These are phyloP conservation scores for Pomacea maculata DNA, from an alignment of 1,140 invertebrate genomes.

Conservation along the genomic window DNA sequence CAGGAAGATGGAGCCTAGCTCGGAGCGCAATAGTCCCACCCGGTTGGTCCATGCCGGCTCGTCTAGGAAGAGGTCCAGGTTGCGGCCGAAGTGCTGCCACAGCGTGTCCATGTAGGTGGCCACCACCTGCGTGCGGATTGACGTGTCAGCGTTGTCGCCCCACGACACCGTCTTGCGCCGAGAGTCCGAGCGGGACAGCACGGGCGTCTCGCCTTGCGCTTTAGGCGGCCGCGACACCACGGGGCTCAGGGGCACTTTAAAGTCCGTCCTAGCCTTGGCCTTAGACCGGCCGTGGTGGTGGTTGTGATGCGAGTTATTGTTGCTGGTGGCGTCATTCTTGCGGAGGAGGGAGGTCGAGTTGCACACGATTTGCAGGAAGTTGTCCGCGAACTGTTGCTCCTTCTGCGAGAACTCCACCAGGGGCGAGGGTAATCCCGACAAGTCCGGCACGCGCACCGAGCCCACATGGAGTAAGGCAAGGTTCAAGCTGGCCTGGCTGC, in stretches of 20 bases:
- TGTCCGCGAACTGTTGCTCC: conserved; percentile 61
- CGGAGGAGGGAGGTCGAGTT: conserved; percentile 60
- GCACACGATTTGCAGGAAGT: conserved; percentile 62
- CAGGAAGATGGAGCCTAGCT: conserved; percentile 51
- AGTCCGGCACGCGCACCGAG: conserved; percentile 49
- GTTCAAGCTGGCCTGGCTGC: conserved; percentile 55
- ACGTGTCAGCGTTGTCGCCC: conserved; percentile 61
- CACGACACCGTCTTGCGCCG: conserved; percentile 62
- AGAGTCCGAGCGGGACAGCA: conserved; percentile 53
- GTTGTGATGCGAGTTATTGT: conserved; percentile 19
- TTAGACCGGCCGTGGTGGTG: conserved; percentile 16
- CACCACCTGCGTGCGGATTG: conserved; percentile 53
- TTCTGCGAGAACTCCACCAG: conserved; percentile 55
- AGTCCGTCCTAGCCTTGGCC: conserved; percentile 28
- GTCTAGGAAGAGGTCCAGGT: conserved; percentile 55
- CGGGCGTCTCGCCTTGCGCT: conserved; percentile 47
- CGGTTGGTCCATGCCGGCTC: conserved; percentile 53
- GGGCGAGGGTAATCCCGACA: conserved; percentile 52
- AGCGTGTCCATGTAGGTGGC: conserved; percentile 57
- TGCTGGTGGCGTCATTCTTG: conserved; percentile 43
- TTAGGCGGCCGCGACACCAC: conserved; percentile 42
- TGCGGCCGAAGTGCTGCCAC: conserved; percentile 58
- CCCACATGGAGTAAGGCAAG: conserved; percentile 52
- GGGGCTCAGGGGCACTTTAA: conserved; percentile 29
- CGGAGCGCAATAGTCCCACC: conserved; percentile 40